Evolutionary conservation across 2,797 vertebrate genomes (phyloP).

Genomic region (Helicolenus hilgendorfi): DNA sequence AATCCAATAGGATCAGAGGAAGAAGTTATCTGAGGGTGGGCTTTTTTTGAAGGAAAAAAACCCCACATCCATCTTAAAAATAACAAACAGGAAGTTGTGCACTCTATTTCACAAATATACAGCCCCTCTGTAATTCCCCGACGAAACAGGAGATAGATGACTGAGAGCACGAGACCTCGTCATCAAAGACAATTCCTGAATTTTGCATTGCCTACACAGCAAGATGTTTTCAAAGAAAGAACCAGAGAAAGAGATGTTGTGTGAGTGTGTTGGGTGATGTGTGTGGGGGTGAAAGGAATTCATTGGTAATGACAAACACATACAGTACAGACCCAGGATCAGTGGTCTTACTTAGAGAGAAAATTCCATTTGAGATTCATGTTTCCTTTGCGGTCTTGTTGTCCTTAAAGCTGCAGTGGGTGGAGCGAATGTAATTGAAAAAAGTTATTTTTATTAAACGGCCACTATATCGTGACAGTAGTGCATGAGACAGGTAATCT

Average conservation of each 20-base stretch:
- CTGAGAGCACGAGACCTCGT: not conserved
- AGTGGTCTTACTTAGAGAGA: not conserved
- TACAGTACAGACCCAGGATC: not conserved
- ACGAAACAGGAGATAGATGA: not conserved
- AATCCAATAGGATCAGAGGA: not conserved
- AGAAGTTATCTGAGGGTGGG: not conserved
- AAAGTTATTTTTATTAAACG: too few relatives aligned
- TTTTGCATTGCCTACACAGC: conserved; percentile 14
- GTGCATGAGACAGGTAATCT: too few relatives aligned
- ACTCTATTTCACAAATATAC: not conserved
- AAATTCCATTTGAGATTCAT: not conserved
- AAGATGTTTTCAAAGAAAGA: not conserved
- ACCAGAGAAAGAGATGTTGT: not conserved
- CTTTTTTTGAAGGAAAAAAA: not conserved
- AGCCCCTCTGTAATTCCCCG: not conserved
- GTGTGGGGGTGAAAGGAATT: not conserved
- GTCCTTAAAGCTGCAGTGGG: not conserved
- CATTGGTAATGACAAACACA: not conserved
- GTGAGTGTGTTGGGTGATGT: not conserved
- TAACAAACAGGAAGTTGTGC: not conserved
- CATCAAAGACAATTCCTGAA: not conserved
- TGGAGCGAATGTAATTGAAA: too few relatives aligned
- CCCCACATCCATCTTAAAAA: not conserved
- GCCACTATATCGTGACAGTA: too few relatives aligned
- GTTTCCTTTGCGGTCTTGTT: not conserved